phyloP scores from a whole-genome alignment of 2,113 vertebrate genomes.

The Cheilinus undulatus region DNA sequence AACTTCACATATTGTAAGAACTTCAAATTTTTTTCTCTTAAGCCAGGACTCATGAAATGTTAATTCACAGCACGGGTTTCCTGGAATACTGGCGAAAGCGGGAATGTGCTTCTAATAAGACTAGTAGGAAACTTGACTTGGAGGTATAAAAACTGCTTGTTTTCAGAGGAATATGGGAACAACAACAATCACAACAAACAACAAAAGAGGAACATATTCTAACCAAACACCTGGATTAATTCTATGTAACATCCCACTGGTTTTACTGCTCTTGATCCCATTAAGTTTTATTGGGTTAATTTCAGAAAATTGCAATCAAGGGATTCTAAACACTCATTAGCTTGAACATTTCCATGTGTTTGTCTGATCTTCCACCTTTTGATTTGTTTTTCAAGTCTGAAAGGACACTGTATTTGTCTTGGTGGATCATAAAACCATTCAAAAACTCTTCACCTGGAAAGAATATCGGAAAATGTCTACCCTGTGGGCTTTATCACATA shows the following conservation, averaged over 20 bases:
- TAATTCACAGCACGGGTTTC: conserved; percentile 23
- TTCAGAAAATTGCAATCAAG: conserved; percentile 26
- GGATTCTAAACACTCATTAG: conserved; percentile 17
- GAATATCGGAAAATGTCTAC: conserved; percentile 8
- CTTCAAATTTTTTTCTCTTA: conserved; percentile 27
- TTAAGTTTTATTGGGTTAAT: conserved; percentile 26
- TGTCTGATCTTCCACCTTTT: conserved; percentile 11
- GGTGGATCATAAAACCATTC: conserved; percentile 12
- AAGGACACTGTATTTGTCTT: background rate
- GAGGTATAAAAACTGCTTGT: conserved; percentile 21
- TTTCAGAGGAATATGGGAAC: conserved; percentile 37
- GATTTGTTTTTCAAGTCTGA: conserved; percentile 2
- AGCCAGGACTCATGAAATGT: conserved; percentile 29
- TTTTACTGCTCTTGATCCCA: conserved; percentile 25
- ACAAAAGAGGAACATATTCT: conserved; percentile 17
- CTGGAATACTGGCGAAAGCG: conserved; percentile 14
- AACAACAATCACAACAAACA: conserved; percentile 33
- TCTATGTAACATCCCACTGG: conserved; percentile 28
- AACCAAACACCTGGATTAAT: conserved; percentile 14
- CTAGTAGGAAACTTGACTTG: conserved; percentile 41
- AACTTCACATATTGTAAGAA: background rate
- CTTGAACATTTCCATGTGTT: background rate
- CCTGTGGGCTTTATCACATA: conserved; percentile 19
- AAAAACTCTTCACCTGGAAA: conserved; percentile 9
- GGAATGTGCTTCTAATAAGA: conserved; percentile 10